Conservation (phyloP, 2,888 invertebrate genomes). For the Prosapia bicincta region DNA sequence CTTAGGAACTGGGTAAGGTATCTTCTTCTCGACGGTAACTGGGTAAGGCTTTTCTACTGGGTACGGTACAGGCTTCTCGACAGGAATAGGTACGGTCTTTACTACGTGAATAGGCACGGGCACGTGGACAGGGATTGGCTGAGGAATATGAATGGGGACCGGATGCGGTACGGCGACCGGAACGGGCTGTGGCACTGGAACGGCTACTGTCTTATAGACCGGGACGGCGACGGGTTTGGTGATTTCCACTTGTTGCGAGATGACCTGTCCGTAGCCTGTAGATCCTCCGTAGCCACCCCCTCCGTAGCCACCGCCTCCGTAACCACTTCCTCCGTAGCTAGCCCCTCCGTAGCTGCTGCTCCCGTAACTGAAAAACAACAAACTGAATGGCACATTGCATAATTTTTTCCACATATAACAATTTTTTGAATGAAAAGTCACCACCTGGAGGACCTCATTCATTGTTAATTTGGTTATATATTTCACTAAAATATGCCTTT, state of each 20-base stretch:
- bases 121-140: conserved; percentile 37
- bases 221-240: conserved; percentile 38
- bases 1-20: conserved; percentile 40
- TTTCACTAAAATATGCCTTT: too few species aligned
- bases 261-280: conserved; percentile 28
- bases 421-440: too few species aligned
- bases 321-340: conserved; percentile 3
- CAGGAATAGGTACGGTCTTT: conserved; percentile 39
- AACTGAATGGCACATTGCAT: too few species aligned
- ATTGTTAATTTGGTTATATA: too few species aligned
- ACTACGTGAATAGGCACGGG: conserved; percentile 40
- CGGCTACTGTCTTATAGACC: conserved; percentile 38
- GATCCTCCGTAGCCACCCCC: conserved; percentile 10
- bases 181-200: conserved; percentile 40
- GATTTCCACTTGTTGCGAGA: conserved; percentile 34
- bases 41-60: conserved; percentile 40
- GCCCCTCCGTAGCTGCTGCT: conserved; percentile 7
- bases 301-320: background rate
- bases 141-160: conserved; percentile 37
- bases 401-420: too few species aligned
- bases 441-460: too few species aligned
- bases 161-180: conserved; percentile 40
- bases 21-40: conserved; percentile 39
- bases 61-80: conserved; percentile 41
- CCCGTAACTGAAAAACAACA: conserved; percentile 2